Conservation (phyloP, 2,797 vertebrate species). For the Anableps anableps region DNA sequence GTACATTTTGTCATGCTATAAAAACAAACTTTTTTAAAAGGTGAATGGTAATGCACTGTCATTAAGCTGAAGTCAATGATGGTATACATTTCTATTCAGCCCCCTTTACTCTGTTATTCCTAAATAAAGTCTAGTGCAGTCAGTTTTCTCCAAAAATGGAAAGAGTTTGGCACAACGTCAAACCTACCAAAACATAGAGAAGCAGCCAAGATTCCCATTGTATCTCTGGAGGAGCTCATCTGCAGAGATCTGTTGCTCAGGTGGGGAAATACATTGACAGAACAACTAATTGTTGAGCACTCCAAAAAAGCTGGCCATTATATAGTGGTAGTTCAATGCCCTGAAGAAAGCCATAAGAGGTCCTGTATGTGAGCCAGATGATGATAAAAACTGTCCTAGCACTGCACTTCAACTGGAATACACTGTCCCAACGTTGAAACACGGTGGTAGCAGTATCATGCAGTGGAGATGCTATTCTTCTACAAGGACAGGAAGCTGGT, state of each 20-base stretch:
- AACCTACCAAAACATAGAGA: not conserved
- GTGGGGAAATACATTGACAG: not conserved
- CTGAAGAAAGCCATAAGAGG: not conserved
- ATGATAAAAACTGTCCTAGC: not conserved
- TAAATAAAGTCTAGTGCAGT: not conserved
- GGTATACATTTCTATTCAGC: not conserved
- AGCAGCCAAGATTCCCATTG: not conserved
- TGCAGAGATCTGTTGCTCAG: not conserved
- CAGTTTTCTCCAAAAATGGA: not conserved
- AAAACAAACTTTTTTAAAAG: not conserved
- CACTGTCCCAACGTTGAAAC: not conserved
- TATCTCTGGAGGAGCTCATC: not conserved
- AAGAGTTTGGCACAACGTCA: not conserved
- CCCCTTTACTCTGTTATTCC: not conserved
- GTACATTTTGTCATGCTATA: not conserved
- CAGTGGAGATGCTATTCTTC: not conserved
- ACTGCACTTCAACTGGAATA: not conserved
- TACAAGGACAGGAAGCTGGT: not conserved
- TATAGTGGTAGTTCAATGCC: not conserved
- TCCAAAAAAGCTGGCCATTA: not conserved
- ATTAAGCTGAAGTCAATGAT: not conserved
- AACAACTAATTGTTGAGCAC: not conserved
- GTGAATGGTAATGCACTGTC: not conserved
- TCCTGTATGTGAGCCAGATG: not conserved
- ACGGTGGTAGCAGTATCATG: not conserved